Percentiles rank a stretch among this genome's conserved stretches.
Evolutionary conservation across 2,113 vertebrate genomes (phyloP).

Genomic region (Blennius ocellaris): DNA sequence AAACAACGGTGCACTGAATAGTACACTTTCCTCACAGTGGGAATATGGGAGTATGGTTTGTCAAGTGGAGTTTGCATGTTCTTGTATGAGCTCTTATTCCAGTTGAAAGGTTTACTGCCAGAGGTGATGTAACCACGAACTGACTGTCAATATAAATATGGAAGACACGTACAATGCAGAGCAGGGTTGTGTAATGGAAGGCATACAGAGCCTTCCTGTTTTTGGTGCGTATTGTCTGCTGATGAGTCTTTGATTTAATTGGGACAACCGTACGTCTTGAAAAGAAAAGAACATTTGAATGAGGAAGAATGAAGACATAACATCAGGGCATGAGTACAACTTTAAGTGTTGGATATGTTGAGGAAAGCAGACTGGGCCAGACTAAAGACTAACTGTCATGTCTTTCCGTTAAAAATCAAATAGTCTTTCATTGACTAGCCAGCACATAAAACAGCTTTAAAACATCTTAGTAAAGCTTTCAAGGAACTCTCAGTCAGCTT

Average conservation of each 20-base stretch:
- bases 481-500: conserved; percentile 17
- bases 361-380: neutral
- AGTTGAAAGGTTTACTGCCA: neutral
- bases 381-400: neutral
- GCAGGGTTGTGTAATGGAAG: neutral
- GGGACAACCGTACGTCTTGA: conserved; percentile 18
- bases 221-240: neutral
- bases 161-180: neutral
- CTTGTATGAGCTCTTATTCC: too few species aligned
- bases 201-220: neutral
- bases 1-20: too few species aligned
- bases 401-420: neutral
- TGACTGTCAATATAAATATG: conserved; percentile 4
- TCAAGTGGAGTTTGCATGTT: too few species aligned
- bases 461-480: conserved; percentile 32
- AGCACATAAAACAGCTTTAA: conserved; percentile 26
- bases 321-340: neutral
- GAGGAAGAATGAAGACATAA: conserved; percentile 6
- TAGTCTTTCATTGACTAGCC: conserved; percentile 1
- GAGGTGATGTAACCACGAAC: neutral
- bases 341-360: neutral
- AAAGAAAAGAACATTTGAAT: conserved; percentile 8
- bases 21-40: too few species aligned
- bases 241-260: conserved; percentile 30
- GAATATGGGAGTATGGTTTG: too few species aligned